Evolutionary conservation across 1,140 invertebrate genomes (phyloP), one percentile per base, ranked within the genome.

Genomic region (roundworm (Caenorhabditis elegans)): DNA sequence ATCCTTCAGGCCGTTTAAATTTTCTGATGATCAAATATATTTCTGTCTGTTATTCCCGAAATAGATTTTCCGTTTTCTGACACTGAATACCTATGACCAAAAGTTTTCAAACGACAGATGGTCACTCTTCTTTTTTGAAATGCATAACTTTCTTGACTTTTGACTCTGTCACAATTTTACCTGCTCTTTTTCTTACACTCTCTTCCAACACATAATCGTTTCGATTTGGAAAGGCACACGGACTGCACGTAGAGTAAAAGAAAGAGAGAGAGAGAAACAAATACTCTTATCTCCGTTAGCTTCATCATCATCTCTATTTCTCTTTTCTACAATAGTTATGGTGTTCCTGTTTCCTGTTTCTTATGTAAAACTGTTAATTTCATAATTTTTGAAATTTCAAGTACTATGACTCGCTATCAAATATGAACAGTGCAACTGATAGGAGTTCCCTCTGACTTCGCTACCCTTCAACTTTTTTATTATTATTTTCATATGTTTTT

Each of bases 261-360:
- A n/a, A n/a, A n/a, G n/a, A n/a, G n/a, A n/a, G n/a, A n/a, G n/a
- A 31, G 34, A 26, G 60, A 70, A 34, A 31, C 34, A 70, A 70
- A 70, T 34, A 70, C n/a, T 70, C 60, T 70, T 70, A 70, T 70
- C 60, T 70, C 60, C 60, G 60, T 8, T 39, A 70, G 60, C 60
- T 70, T 70, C 60, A 70, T 70, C 60, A n/a, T 36, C 55, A 65
- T 65, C 55, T 65, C 31, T 36, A 34, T 65, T 65, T 70, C 60
- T 70, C 60, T 5, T 31, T 15, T 19, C 34, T 28, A 31, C 53
- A 10, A 8, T 39, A 22, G 26, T 70, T 8, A 17, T 43, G 39
- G 26, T 22, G 26, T 36, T 70, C 60, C 11, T 70, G 22, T 70
- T 70, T 70, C 60, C 60, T 39, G 34, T 70, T 70, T 70, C 34